Conservation (phyloP, 1,140 invertebrate genomes). For the Galleria mellonella region DNA sequence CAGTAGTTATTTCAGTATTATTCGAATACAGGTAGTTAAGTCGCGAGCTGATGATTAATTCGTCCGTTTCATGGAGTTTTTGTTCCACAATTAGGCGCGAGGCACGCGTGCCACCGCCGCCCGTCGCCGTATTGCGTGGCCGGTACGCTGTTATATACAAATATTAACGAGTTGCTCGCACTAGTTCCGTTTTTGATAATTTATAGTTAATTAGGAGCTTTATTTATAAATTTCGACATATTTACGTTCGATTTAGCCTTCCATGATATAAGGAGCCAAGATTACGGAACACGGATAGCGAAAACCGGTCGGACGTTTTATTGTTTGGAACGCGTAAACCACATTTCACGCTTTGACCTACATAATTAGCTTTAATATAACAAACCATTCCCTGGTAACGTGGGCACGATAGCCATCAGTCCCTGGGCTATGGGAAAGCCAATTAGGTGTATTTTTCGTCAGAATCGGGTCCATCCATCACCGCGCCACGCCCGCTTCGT, state of each 20-base stretch:
- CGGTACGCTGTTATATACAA: constrained; percentile 32
- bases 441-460: constrained; percentile 57
- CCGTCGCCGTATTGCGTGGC: constrained; percentile 25
- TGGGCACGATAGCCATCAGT: constrained; percentile 18
- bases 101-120: constrained; percentile 25
- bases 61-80: constrained; percentile 53
- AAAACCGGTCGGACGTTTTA: not conserved
- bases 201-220: constrained; percentile 34
- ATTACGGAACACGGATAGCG: not conserved
- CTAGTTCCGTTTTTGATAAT: constrained; percentile 27
- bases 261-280: not conserved
- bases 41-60: constrained; percentile 45
- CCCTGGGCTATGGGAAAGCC: constrained; percentile 44
- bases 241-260: not conserved
- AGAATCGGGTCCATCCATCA: constrained; percentile 50
- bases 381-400: constrained; percentile 2
- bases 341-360: constrained; percentile 11
- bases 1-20: constrained; percentile 37
- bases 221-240: constrained; percentile 21
- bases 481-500: constrained; percentile 39
- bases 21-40: constrained; percentile 35
- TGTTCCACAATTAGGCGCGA: constrained; percentile 46
- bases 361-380: constrained; percentile 13
- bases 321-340: not conserved
- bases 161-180: constrained; percentile 30